Percentiles rank a stretch among this genome's conserved stretches.
Conservation (phyloP, 2,113 vertebrate genomes). For the Lamprotornis superbus region DNA sequence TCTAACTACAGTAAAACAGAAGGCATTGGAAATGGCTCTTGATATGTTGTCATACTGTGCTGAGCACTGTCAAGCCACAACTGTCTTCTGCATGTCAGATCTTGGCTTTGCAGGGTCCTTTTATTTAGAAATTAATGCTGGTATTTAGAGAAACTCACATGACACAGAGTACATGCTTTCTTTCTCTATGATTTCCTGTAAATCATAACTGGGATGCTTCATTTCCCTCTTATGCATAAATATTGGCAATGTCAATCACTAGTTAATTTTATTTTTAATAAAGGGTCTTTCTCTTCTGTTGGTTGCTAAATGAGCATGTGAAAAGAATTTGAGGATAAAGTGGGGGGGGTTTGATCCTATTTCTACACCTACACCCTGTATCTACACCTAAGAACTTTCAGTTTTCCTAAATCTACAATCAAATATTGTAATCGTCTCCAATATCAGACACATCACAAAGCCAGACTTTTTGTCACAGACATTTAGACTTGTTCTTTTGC, state of each 20-base stretch:
- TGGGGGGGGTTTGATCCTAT: fast-evolving
- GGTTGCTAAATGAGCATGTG: not conserved
- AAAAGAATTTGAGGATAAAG: not conserved
- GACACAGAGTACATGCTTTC: not conserved
- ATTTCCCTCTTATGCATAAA: not conserved
- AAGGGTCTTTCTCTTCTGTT: not conserved
- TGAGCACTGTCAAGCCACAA: too few relatives aligned
- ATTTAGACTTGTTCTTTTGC: not conserved
- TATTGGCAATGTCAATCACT: not conserved
- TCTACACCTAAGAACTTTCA: not conserved
- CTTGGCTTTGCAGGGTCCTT: not conserved
- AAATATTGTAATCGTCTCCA: not conserved
- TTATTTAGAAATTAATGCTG: not conserved
- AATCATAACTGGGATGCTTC: fast-evolving
- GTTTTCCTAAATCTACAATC: not conserved
- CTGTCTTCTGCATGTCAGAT: not conserved
- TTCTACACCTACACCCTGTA: too few relatives aligned
- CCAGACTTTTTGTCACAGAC: not conserved
- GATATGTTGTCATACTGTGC: fast-evolving
- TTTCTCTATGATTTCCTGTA: not conserved
- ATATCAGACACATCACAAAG: not conserved
- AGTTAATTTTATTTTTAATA: not conserved
- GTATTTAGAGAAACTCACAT: not conserved
- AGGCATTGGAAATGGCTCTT: not conserved
- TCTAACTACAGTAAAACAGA: not conserved